phyloP scores from a whole-genome alignment of 2,113 vertebrate genomes.

The Pelvicachromis taeniatus region DNA sequence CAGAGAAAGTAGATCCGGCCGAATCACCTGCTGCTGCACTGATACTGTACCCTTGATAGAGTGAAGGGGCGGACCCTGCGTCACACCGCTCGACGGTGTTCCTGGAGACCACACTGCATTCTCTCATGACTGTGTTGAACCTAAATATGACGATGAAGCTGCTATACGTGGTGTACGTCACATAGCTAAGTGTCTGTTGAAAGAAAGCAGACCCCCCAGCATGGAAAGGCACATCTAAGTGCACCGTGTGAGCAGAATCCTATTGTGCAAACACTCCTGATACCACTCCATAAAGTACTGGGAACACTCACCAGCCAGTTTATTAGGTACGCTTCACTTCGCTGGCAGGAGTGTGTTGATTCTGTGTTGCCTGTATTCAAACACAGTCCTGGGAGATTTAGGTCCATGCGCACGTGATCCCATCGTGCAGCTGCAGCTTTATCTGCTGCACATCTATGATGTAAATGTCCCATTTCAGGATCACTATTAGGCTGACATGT shows the following conservation, averaged over 20 bases:
- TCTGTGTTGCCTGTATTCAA: neutral
- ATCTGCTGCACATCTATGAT: neutral
- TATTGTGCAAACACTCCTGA: neutral
- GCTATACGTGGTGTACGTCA: neutral
- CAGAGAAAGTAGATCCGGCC: too few relatives aligned
- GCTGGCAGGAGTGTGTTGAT: neutral
- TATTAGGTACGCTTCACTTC: neutral
- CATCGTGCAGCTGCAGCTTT: neutral
- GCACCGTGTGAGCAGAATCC: too few relatives aligned
- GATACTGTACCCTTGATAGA: too few relatives aligned
- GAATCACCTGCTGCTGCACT: too few relatives aligned
- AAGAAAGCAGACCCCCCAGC: neutral
- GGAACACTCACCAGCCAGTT: neutral
- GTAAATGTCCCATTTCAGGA: neutral
- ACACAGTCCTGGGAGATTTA: neutral
- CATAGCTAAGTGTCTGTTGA: neutral
- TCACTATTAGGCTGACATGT: neutral
- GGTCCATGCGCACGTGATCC: neutral
- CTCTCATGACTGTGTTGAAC: neutral
- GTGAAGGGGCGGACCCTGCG: too few relatives aligned
- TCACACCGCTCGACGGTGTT: too few relatives aligned
- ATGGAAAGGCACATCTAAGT: neutral
- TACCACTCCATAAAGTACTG: neutral
- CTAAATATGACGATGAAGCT: neutral
- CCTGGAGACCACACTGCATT: neutral